A percentile compares a stretch with the other conserved stretches of the same genome.
Evolutionary conservation across 1,140 invertebrate species (phyloP).

Genomic region (Listronotus oregonensis): DNA sequence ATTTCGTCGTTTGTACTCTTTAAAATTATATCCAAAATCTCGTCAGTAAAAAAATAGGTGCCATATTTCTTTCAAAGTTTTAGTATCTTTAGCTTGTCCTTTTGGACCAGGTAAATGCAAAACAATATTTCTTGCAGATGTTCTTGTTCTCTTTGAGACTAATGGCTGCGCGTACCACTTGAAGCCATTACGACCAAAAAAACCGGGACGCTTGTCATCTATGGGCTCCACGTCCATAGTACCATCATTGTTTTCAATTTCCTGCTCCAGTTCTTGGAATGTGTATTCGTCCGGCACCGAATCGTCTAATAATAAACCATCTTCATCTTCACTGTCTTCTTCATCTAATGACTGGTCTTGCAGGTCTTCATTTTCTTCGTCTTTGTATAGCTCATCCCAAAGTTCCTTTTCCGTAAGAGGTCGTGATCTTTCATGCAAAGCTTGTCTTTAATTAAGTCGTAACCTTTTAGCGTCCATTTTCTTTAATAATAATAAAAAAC

Average conservation of each 20-base stretch:
- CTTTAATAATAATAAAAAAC: too few species aligned
- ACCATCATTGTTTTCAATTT: neutral
- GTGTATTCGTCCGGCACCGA: neutral
- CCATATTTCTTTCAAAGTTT: too few species aligned
- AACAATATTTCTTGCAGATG: too few species aligned
- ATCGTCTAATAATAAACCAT: neutral
- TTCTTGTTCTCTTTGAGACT: conserved; percentile 3
- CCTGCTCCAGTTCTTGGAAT: neutral
- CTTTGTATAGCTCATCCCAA: conserved; percentile 6
- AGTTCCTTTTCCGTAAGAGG: conserved; percentile 1
- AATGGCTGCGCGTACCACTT: conserved; percentile 7
- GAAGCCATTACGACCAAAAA: conserved; percentile 9
- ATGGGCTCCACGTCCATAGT: neutral
- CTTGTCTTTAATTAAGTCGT: too few species aligned
- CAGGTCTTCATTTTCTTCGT: neutral
- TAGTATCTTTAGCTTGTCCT: too few species aligned
- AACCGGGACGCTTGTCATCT: neutral
- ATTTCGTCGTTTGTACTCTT: too few species aligned
- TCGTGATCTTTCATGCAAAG: neutral
- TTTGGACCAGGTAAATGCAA: too few species aligned
- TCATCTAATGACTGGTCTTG: conserved; percentile 1
- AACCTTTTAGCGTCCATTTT: too few species aligned
- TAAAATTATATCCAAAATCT: too few species aligned
- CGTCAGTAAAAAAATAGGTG: too few species aligned
- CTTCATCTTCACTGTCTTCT: conserved; percentile 2